Conservation (phyloP, 2,797 vertebrate species). For the Lepilemur ruficaudatus region DNA sequence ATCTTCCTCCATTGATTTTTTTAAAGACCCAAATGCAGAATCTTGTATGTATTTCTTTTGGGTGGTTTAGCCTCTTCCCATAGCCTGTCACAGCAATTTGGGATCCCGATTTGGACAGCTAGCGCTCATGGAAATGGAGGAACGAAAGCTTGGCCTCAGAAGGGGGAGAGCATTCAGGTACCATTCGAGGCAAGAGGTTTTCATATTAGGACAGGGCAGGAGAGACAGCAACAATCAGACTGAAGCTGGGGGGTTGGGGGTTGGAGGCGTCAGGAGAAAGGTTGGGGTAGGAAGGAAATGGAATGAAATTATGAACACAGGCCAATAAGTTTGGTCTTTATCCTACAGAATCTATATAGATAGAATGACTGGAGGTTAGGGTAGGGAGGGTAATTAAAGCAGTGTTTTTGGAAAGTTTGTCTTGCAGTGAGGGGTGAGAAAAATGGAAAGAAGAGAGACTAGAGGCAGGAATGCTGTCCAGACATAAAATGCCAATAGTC, state of each 20-base stretch:
- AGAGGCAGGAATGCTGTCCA: not conserved
- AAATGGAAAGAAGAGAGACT: not conserved
- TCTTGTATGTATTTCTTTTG: not conserved
- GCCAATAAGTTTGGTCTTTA: not conserved
- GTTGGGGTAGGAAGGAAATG: not conserved
- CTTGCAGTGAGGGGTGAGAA: not conserved
- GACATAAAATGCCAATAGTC: not conserved
- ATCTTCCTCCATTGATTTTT: not conserved
- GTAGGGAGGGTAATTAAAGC: not conserved
- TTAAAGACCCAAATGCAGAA: not conserved
- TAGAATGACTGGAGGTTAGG: not conserved
- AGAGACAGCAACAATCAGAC: not conserved
- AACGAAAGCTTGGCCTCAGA: not conserved
- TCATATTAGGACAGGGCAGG: not conserved
- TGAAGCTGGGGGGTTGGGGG: not conserved
- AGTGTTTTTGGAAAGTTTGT: not conserved
- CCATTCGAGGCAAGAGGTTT: not conserved
- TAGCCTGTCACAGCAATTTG: not conserved
- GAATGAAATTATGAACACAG: not conserved
- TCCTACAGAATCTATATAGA: not conserved
- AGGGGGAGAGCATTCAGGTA: not conserved
- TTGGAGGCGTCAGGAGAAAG: not conserved
- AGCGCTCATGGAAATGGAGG: not conserved
- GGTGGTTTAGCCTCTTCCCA: not conserved
- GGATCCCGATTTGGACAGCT: not conserved